Base-by-base conservation (phyloP, 2,888 invertebrate genomes). In the Erebia ligea region DNA sequence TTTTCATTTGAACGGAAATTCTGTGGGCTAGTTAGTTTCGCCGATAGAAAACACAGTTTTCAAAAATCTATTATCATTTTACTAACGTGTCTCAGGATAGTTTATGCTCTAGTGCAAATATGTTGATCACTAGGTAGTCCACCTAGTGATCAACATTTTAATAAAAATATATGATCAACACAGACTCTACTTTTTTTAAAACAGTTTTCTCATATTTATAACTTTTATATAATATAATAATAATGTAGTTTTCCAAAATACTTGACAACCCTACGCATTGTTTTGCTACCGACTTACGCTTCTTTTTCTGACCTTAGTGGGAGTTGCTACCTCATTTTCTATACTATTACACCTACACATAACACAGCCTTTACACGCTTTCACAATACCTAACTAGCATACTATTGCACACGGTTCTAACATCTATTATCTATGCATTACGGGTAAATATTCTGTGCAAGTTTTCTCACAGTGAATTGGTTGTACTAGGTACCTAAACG, bases 281-380 rank as follows among this genome's bases (percentile, higher is more conserved):
- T 82, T 79, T 79, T 75, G 87, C 87, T 84, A 85, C 87, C 73
- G 84, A 73, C 85, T 86, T 88, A 87, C 87, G 85, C 85, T 80
- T 85, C 82, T 85, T 82, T 84, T 81, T 82, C 80, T 82, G 78
- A 68, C 71, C 72, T 75, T 57, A 75, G 72, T 68, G 67, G 69
- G 69, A 71, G 73, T 66, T 17, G 69, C 75, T 73, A 70, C 74
- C 70, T 67, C 67, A 67, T 58, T 66, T 65, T 66, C 67, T 56
- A 21, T 66, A 56, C 65, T 56, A 56, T 56, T 19, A 65, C 65
- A 66, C 65, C 56, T 52, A 65, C 65, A n/a, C n/a, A n/a, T n/a
- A n/a, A n/a, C n/a, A 66, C 65, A 42, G 65, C 15, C 21, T 56
- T 15, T 56, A 42, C 56, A 56, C 58, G 25, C 67, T 17, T 34